Percentiles rank a stretch among this genome's conserved stretches.
phyloP scores from a whole-genome alignment of 2,797 vertebrate species.

The Erethizon dorsatum region DNA sequence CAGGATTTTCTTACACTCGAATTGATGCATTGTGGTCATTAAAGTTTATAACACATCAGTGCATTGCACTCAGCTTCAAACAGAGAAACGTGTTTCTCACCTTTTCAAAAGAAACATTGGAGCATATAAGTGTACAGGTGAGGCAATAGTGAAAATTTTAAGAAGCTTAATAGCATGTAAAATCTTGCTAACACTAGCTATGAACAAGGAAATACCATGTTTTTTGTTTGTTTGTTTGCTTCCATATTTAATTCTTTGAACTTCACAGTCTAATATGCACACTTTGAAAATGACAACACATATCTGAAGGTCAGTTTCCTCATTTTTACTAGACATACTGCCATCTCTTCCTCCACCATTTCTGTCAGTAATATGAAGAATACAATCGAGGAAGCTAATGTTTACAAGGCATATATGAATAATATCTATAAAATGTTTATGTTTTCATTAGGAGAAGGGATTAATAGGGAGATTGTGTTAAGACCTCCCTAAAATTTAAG shows the following conservation, averaged over 20 bases:
- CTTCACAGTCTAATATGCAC: neutral
- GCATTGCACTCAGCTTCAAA: neutral
- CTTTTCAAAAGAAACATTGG: neutral
- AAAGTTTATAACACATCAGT: neutral
- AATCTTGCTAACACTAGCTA: neutral
- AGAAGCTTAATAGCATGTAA: neutral
- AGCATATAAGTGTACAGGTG: neutral
- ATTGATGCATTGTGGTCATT: neutral
- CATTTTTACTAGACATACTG: neutral
- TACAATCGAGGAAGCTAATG: neutral
- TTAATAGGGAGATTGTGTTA: neutral
- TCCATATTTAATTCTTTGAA: too few relatives aligned
- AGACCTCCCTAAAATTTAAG: neutral
- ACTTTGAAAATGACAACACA: neutral
- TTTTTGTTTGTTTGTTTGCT: neutral
- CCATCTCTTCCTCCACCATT: neutral
- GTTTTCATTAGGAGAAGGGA: neutral
- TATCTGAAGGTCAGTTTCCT: neutral
- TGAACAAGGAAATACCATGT: rapidly evolving
- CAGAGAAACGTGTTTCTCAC: neutral
- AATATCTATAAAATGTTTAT: neutral
- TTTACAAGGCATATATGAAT: neutral
- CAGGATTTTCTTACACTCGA: neutral
- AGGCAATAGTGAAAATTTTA: neutral
- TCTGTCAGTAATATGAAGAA: neutral